phyloP scores from a whole-genome alignment of 2,888 invertebrate genomes.

The Coecobrya sp. region DNA sequence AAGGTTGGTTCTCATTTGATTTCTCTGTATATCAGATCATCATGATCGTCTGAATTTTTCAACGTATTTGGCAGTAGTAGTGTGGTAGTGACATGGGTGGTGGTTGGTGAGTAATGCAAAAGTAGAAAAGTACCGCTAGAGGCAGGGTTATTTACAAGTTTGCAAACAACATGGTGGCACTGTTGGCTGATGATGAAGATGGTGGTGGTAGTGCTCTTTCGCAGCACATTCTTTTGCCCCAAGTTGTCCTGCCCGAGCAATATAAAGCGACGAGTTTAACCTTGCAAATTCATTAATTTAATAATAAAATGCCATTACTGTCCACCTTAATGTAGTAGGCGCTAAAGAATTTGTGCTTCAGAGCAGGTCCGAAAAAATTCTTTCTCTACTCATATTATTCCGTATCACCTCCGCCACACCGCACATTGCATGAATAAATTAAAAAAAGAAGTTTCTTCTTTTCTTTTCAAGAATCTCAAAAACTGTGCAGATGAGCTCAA shows the following conservation, averaged over 20 bases:
- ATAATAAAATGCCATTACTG: constrained; percentile 65
- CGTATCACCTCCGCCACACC: constrained; percentile 33
- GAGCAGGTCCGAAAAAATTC: constrained; percentile 51
- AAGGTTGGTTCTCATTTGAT: constrained; percentile 4
- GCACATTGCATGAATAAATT: constrained; percentile 66
- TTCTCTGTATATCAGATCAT: background rate
- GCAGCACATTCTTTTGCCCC: constrained; percentile 15
- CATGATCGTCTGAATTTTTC: constrained; percentile 19
- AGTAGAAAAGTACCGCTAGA: constrained; percentile 77
- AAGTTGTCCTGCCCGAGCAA: constrained; percentile 53
- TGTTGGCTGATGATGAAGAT: background rate
- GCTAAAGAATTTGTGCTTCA: constrained; percentile 56
- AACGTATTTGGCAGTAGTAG: constrained; percentile 45
- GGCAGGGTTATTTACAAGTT: constrained; percentile 79
- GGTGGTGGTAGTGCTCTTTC: constrained; percentile 22
- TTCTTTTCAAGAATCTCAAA: background rate
- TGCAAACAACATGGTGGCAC: constrained; percentile 59
- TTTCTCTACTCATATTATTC: background rate
- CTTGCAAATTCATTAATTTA: constrained; percentile 71
- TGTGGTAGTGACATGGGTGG: constrained; percentile 27
- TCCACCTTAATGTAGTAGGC: constrained; percentile 66
- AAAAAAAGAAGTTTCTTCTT: constrained; percentile 33
- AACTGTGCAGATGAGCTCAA: constrained; percentile 26
- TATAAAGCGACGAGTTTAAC: constrained; percentile 59
- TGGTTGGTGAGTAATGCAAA: constrained; percentile 34